Evolutionary conservation across 23 tunicate genomes (phyloP).

Genomic region (Diplosoma virens): DNA sequence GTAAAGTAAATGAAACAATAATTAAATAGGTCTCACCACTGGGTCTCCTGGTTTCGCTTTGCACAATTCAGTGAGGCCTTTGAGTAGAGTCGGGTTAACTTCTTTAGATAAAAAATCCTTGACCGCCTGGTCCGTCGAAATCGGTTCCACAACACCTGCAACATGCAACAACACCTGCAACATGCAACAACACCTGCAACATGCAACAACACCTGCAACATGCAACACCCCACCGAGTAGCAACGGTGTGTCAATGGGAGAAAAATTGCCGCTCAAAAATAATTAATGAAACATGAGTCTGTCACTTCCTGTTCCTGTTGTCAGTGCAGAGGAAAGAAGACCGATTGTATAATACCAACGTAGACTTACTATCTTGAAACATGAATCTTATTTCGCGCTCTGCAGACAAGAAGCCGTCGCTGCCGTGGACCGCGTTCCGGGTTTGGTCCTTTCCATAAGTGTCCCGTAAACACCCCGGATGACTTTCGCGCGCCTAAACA

Average conservation of each 20-base stretch:
- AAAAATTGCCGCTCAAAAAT: no score
- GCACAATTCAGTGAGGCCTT: conserved; percentile 88
- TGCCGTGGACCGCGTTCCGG: conserved; percentile 96
- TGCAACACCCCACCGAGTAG: no score
- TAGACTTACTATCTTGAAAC: conserved; percentile 79
- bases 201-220: no score
- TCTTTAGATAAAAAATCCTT: conserved; percentile 69
- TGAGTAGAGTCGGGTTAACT: conserved; percentile 83
- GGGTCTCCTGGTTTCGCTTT: conserved; percentile 96
- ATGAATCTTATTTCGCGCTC: conserved; percentile 88
- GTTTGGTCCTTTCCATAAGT: conserved; percentile 93
- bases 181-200: no score
- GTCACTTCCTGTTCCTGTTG: no score
- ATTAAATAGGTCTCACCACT: conserved; percentile 27
- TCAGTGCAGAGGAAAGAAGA: no score
- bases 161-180: no score
- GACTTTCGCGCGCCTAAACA: conserved; percentile 91
- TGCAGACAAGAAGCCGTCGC: conserved; percentile 54
- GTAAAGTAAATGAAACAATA: no score
- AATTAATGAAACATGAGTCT: no score
- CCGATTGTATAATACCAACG: no score
- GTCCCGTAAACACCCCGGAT: conserved; percentile 81
- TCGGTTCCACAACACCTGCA: conserved; percentile 78
- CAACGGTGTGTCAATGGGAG: no score
- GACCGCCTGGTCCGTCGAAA: conserved; percentile 61